phyloP scores from a whole-genome alignment of 1,140 invertebrate genomes.

The Drosophila orena region DNA sequence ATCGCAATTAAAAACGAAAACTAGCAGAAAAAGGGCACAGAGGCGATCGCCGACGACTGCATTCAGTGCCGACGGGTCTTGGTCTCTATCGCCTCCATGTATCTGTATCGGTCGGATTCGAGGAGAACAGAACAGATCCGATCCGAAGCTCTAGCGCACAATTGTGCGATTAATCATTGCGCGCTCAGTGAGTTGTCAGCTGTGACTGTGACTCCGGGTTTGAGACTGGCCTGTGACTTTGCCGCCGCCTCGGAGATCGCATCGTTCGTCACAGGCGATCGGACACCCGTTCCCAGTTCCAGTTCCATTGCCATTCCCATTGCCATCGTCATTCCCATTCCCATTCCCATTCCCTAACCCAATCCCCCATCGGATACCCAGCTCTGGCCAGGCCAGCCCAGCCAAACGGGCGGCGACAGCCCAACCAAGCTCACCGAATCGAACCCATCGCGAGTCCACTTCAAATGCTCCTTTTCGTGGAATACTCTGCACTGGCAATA shows the following conservation, averaged over 20 bases:
- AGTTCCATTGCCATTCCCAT: slow-evolving; percentile 8
- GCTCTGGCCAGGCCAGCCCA: slow-evolving; percentile 40
- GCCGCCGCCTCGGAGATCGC: slow-evolving; percentile 68
- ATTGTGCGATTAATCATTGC: slow-evolving; percentile 83
- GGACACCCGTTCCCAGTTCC: slow-evolving; percentile 65
- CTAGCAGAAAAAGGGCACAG: slow-evolving; percentile 75
- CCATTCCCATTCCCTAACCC: slow-evolving; percentile 1
- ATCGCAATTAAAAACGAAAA: slow-evolving; percentile 79
- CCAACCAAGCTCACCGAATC: slow-evolving; percentile 5
- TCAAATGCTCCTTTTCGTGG: slow-evolving; percentile 57
- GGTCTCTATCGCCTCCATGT: slow-evolving; percentile 45
- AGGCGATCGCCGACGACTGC: slow-evolving; percentile 18
- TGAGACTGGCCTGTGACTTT: slow-evolving; percentile 33
- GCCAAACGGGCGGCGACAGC: slow-evolving; percentile 56
- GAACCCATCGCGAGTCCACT: slow-evolving; percentile 55
- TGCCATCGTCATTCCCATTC: slow-evolving; percentile 4
- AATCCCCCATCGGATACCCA: slow-evolving; percentile 10
- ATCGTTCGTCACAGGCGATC: slow-evolving; percentile 82
- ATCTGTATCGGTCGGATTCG: slow-evolving; percentile 42
- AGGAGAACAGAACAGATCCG: background rate
- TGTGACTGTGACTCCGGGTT: slow-evolving; percentile 60
- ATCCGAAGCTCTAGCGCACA: slow-evolving; percentile 51
- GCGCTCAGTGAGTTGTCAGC: slow-evolving; percentile 82
- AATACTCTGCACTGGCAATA: slow-evolving; percentile 19
- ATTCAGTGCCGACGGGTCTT: background rate